These are phyloP conservation scores for Proterorhinus semilunaris DNA, from an alignment of 2,113 vertebrate species.

Conservation along the genomic window DNA sequence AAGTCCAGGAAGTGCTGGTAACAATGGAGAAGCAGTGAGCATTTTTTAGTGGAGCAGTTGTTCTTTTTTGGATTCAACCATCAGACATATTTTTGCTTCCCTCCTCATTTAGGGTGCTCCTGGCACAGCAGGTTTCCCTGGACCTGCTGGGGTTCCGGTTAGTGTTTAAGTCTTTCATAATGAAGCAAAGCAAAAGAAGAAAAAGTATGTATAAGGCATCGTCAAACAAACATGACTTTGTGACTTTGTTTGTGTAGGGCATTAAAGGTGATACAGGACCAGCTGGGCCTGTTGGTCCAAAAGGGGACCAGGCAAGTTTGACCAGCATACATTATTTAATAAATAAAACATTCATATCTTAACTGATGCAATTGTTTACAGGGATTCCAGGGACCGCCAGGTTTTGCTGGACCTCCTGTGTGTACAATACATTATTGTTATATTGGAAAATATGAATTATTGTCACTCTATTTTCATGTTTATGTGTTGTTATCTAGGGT, in stretches of 20 bases:
- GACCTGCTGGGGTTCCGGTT: conserved; percentile 81
- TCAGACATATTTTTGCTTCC: conserved; percentile 9
- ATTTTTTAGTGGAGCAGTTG: background rate
- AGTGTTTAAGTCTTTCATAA: conserved; percentile 58
- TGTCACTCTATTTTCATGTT: background rate
- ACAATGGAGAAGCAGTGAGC: conserved; percentile 92
- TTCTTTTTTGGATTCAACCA: background rate
- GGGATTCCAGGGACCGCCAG: conserved; percentile 92
- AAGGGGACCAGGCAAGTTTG: conserved; percentile 85
- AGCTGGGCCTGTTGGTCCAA: conserved; percentile 79
- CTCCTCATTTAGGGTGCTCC: conserved; percentile 81
- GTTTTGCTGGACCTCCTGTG: conserved; percentile 90
- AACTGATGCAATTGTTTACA: conserved; percentile 46
- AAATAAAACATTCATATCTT: conserved; percentile 2
- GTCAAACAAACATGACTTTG: background rate
- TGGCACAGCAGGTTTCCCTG: conserved; percentile 84
- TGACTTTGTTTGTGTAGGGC: conserved; percentile 74
- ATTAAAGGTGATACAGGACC: conserved; percentile 86
- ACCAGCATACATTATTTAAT: background rate
- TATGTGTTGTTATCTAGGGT: conserved; percentile 72
- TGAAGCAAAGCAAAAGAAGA: background rate
- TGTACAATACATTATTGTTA: conserved; percentile 47
- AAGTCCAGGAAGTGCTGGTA: conserved; percentile 76
- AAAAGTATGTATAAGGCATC: no score
- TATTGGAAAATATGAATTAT: background rate